Evolutionary conservation across 2,797 vertebrate genomes (phyloP), one percentile per base, ranked within the genome.

Genomic region (Phoebastria nigripes): DNA sequence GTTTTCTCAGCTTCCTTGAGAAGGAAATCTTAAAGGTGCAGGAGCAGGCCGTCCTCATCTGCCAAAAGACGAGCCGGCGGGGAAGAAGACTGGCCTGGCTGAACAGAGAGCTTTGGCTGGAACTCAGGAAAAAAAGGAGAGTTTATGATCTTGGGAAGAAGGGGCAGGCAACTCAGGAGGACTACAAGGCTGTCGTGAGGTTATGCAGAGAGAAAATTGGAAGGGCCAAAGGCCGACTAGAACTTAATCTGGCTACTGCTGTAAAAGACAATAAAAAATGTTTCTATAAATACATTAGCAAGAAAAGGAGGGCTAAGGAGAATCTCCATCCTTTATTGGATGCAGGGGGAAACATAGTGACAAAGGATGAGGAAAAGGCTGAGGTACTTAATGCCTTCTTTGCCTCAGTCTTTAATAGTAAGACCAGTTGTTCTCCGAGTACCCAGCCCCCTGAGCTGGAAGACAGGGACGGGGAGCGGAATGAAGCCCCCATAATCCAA

Each of bases 11-110:
- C 37, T 49, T 58, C 26, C 35, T 58, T 49, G 31, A 41, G 31
- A 39, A n/a, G 19, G 66, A 70, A 29, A 22, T 16, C 65, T 51
- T 39, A 37, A 37, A 70, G 47, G 26, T 4, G 2, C 19, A 29
- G 47, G 26, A 29, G 26, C 35, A 70, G 47, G 26, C 47, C 8
- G 2, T 39, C 14, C 35, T 26, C 26, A 28, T 11, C 9, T 37
- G 46, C 46, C 0, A 1, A 51, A 51, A 37, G n/a, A 29, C 4
- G 5, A 51, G 66, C 66, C 2, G 10, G 25, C 4, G 13, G 4
- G 46, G 26, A 21, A 21, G 46, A 66, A 44, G 33, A 26, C 35
- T 1, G 3, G 15, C 58, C 58, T 37, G 58, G 24, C 24, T 59
- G 58, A 37, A 59, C 24, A 12, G 58, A 37, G 56, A 26, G 35